phyloP scores from a whole-genome alignment of 2,113 vertebrate genomes.

The Arvicanthis niloticus region DNA sequence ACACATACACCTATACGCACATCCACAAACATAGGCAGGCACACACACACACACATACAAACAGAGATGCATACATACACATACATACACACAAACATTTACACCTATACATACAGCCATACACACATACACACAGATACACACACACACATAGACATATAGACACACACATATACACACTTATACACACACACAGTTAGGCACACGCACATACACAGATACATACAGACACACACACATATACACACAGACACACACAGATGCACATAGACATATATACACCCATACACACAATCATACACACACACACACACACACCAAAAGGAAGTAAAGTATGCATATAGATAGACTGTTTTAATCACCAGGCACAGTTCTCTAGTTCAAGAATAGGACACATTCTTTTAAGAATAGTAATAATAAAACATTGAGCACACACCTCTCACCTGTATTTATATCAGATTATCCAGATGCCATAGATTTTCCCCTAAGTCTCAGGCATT shows the following conservation, averaged over 20 bases:
- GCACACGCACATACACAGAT: no score
- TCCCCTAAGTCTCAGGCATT: background rate
- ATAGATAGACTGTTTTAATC: background rate
- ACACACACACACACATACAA: background rate
- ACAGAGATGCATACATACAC: no score
- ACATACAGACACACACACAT: no score
- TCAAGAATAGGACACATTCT: background rate
- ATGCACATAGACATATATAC: no score
- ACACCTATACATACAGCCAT: no score
- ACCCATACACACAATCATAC: no score
- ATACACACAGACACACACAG: no score
- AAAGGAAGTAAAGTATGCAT: background rate
- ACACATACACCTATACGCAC: background rate
- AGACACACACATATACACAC: background rate
- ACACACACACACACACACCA: no score
- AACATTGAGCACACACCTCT: accelerated
- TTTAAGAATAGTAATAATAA: background rate
- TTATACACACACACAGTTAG: background rate
- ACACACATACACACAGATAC: background rate
- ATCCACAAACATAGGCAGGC: background rate
- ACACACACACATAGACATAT: accelerated
- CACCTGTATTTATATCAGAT: background rate
- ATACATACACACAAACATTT: no score
- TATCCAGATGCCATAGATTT: background rate
- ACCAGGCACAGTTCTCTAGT: background rate